These are phyloP conservation scores for Drosophila orena DNA, from an alignment of 1,140 invertebrate species.

Conservation along the genomic window DNA sequence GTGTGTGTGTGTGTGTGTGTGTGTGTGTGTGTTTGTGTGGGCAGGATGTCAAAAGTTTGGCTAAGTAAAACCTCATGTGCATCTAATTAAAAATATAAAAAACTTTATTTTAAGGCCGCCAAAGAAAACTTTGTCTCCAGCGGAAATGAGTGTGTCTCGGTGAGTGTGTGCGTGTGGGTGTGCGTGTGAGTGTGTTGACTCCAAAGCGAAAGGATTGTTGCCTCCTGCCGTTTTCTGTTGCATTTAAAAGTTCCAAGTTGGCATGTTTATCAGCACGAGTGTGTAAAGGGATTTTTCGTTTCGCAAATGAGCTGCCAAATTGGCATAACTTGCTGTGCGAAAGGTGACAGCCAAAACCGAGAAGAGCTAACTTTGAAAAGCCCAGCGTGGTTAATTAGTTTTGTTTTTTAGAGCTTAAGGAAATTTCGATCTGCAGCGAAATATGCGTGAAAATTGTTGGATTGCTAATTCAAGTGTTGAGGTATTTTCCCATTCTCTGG, in stretches of 20 bases:
- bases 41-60: conserved; percentile 71
- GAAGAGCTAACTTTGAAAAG: conserved; percentile 13
- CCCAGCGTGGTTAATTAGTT: conserved; percentile 68
- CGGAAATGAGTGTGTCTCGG: conserved; percentile 50
- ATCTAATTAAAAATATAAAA: conserved; percentile 84
- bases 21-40: conserved; percentile 4
- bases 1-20: neutral
- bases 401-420: conserved; percentile 3
- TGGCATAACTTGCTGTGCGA: conserved; percentile 64
- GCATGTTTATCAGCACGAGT: conserved; percentile 75
- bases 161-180: conserved; percentile 11
- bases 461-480: too few species aligned
- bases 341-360: conserved; percentile 21
- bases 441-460: too few species aligned
- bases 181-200: conserved; percentile 1
- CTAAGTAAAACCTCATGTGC: conserved; percentile 81
- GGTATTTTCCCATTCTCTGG: too few species aligned
- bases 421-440: neutral
- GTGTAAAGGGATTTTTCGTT: conserved; percentile 51
- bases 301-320: conserved; percentile 75
- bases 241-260: conserved; percentile 65
- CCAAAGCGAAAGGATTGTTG: conserved; percentile 53
- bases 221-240: conserved; percentile 42
- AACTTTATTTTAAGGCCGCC: conserved; percentile 81
- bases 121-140: conserved; percentile 78